A percentile compares a stretch with the other conserved stretches of the same genome.
Evolutionary conservation across 2,888 invertebrate species (phyloP).

Genomic region (Epirrhoe alternata): DNA sequence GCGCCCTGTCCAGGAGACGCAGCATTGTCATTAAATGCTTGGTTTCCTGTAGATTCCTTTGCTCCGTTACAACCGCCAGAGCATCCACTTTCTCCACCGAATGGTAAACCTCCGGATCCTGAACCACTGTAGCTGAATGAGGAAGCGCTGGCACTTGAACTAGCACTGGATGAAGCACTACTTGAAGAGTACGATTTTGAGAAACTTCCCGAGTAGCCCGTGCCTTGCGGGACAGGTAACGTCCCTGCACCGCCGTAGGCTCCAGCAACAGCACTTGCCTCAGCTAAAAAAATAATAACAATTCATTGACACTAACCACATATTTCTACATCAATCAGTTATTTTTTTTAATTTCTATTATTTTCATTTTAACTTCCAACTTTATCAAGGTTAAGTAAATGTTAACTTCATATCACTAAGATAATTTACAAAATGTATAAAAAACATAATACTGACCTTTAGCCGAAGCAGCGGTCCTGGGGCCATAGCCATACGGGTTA

Average conservation of each 20-base stretch:
- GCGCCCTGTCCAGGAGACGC: conserved; percentile 37
- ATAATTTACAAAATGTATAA: conserved; percentile 12
- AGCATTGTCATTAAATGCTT: conserved; percentile 45
- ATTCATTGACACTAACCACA: background rate
- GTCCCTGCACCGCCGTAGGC: conserved; percentile 56
- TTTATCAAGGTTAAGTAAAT: conserved; percentile 30
- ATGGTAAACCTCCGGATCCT: conserved; percentile 47
- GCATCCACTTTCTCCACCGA: conserved; percentile 43
- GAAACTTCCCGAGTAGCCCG: conserved; percentile 76
- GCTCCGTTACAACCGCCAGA: conserved; percentile 49
- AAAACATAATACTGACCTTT: conserved; percentile 62
- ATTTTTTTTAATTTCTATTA: background rate
- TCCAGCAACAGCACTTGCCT: conserved; percentile 62
- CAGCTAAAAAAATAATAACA: conserved; percentile 53
- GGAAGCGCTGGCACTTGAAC: conserved; percentile 70
- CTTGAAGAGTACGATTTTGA: conserved; percentile 75
- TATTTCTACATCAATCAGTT: too few species aligned
- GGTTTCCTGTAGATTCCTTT: conserved; percentile 35
- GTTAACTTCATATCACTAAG: conserved; percentile 8
- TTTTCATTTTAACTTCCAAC: conserved; percentile 5
- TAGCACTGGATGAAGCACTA: conserved; percentile 73
- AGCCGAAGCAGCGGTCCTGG: conserved; percentile 68
- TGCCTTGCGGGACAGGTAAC: conserved; percentile 59
- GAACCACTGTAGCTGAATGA: conserved; percentile 66
- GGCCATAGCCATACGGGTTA: conserved; percentile 74